Evolutionary conservation across 2,888 invertebrate species (phyloP), one percentile per base, ranked within the genome.

Genomic region (Drosophila gaucha): DNA sequence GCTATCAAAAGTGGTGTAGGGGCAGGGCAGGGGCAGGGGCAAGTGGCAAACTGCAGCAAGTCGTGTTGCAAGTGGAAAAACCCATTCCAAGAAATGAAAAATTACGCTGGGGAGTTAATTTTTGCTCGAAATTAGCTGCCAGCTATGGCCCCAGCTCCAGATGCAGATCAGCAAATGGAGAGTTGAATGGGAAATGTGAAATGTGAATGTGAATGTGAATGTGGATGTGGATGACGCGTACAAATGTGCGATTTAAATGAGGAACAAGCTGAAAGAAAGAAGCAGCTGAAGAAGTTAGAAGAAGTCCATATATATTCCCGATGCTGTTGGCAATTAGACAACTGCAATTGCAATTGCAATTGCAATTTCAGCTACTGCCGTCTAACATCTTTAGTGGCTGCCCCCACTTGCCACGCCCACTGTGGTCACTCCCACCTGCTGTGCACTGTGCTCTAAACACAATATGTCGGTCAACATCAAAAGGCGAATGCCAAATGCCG

Each of bases 51-150:
- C n/a, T n/a, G 52, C 50, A 35, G 43, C 56, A 70, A 68, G 65
- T 80, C 66, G 87, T 77, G 78, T 74, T 41, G 47, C 58, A 33
- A 69, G 66, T 47, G 44, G 28, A 41, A 70, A 75, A 79, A 69
- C 67, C 65, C 71, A 78, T 88, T 88, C 86, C 71, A 55, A 83
- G 88, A 83, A 83, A 88, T 86, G 88, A 86, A 86, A 88, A 83
- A 83, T 83, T 88, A 86, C 76, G 74, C 76, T 88, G 67, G 80
- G 67, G 83, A 83, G 83, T 83, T 86, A 83, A 83, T 88, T 83
- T 82, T 70, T 59, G 66, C 49, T 67, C 73, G 68, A 88, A 83
- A 83, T 83, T 88, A 83, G 88, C 82, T 86, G 88, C 51, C 88
- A 88, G 83, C 83, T 47, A 75, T 71, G 46, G 63, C 73, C 57